These are phyloP conservation scores for Nesidiocoris tenuis DNA, from an alignment of 2,888 invertebrate species.

Conservation along the genomic window DNA sequence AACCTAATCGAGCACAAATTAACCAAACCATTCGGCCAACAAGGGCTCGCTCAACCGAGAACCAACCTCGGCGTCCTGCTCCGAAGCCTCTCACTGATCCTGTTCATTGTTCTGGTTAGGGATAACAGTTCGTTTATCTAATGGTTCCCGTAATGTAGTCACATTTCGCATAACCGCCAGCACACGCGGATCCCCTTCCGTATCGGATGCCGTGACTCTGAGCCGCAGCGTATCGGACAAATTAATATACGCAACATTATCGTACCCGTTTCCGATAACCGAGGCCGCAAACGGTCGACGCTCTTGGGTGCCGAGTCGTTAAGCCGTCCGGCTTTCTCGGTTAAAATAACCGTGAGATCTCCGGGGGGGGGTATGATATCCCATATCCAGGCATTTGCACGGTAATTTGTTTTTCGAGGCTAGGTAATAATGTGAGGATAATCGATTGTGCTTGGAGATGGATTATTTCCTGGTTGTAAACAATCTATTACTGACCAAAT, in stretches of 20 bases:
- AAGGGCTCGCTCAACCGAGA: too few species aligned
- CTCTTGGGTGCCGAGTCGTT: not conserved
- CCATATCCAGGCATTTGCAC: not conserved
- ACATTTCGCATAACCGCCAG: constrained; percentile 18
- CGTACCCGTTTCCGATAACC: not conserved
- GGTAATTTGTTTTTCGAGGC: too few species aligned
- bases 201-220: not conserved
- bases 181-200: not conserved
- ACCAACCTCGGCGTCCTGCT: not conserved
- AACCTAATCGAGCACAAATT: too few species aligned
- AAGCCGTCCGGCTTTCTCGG: not conserved
- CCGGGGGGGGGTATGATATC: not conserved
- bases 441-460: too few species aligned
- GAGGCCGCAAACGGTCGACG: not conserved
- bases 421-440: too few species aligned
- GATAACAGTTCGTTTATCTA: constrained; percentile 31
- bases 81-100: not conserved
- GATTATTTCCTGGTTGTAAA: too few species aligned
- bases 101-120: not conserved
- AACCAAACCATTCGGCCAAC: too few species aligned
- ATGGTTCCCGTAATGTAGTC: constrained; percentile 29
- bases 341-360: not conserved
- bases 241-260: constrained; percentile 19
- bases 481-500: too few species aligned
- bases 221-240: constrained; percentile 13